Evolutionary conservation across 2,113 vertebrate species (phyloP), one percentile per base, ranked within the genome.

Genomic region (Malurus cyaneus): DNA sequence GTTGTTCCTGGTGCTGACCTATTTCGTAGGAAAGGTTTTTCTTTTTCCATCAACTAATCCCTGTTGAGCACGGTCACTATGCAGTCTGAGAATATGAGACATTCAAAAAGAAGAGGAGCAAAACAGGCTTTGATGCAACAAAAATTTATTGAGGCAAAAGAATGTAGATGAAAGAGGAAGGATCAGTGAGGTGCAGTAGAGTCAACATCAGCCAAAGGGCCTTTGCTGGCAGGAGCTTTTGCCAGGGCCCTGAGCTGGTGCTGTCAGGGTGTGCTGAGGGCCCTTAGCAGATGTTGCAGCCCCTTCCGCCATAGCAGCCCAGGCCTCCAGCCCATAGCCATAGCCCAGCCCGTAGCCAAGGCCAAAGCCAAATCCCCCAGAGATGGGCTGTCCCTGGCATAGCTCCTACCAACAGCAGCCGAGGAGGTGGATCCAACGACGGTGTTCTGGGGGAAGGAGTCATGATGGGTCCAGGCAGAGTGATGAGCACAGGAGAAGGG

Each of bases 181-280:
- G 4, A 61, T 19, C 2, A 3, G 5, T 28, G 5, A 57, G 26
- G 5, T 9, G 26, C n/a, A 16, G 5, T 12, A 36, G 7, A 7
- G 5, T n/a, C 2, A 2, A 32, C 13, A 49, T 6, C 10, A 62
- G 6, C 8, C 0, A 0, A 25, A 3, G 10, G 17, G 5, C 19
- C 39, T 28, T 34, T 44, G 13, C 1, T 11, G 5, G 19, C 7
- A 42, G 18, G 12, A 44, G 19, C 4, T 31, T 1, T 31, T 8
- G 6, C 3, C 25, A 44, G 25, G 21, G 5, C 0, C 2, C 16
- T 0, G 1, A 49, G 3, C 12, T 61, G 12, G 28, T 50, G 46
- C 12, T 60, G n/a, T 49, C 26, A 47, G 14, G 39, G 3, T n/a
- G n/a, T n/a, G 3, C 47, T 42, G 42, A 8, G 32, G 12, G 20